phyloP scores from a whole-genome alignment of 2,797 vertebrate species.

The Arremon aurantiirostris region DNA sequence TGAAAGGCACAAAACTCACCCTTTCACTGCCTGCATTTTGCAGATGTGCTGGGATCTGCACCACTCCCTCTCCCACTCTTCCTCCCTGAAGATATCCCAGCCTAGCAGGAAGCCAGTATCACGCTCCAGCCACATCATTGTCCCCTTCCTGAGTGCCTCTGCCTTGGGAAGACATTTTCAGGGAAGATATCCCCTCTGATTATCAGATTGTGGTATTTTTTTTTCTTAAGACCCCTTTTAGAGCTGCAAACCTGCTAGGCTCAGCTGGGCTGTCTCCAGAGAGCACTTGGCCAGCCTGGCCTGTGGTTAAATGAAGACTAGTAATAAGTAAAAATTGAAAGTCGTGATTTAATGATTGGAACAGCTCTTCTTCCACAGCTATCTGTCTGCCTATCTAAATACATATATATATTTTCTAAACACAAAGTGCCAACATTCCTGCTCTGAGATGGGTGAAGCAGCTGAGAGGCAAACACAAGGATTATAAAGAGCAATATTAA shows the following conservation, averaged over 20 bases:
- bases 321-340: not conserved
- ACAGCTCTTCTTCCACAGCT: not conserved
- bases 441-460: not conserved
- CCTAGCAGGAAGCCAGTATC: not conserved
- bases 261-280: not conserved
- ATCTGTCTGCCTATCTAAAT: not conserved
- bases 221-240: not conserved
- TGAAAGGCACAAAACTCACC: not conserved
- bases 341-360: not conserved
- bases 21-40: fast-evolving
- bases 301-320: not conserved
- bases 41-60: not conserved
- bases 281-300: not conserved
- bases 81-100: not conserved
- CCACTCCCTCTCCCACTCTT: not conserved
- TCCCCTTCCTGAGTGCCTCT: not conserved
- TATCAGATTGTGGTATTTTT: too few species aligned
- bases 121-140: fast-evolving
- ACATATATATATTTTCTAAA: not conserved
- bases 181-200: not conserved
- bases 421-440: not conserved
- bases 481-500: not conserved
- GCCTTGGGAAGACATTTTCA: not conserved
- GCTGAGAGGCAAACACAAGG: not conserved
- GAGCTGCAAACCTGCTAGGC: not conserved